Percentiles rank a stretch among this genome's conserved stretches.
Evolutionary conservation across 2,113 vertebrate species (phyloP).

Genomic region (Ailuropoda melanoleuca): DNA sequence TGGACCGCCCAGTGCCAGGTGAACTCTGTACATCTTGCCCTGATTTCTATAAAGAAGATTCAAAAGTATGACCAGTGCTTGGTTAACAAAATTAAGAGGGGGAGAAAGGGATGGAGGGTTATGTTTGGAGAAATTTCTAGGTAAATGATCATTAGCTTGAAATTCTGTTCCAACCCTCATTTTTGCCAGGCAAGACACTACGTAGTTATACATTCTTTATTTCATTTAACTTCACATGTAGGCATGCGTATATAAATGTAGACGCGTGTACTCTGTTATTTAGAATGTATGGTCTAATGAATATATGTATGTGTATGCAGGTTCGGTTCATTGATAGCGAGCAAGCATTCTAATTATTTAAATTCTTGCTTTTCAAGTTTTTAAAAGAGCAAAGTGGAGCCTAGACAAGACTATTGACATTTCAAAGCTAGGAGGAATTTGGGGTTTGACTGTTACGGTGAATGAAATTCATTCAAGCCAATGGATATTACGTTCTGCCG

Average conservation of each 20-base stretch:
- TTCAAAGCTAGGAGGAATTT: not conserved
- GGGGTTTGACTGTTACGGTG: not conserved
- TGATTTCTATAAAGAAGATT: not conserved
- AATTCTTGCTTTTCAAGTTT: not conserved
- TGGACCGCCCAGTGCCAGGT: not conserved
- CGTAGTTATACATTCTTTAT: not conserved
- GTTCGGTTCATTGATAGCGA: not conserved
- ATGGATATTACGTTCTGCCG: not conserved
- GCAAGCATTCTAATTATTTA: not conserved
- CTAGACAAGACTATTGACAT: not conserved
- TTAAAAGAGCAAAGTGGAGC: not conserved
- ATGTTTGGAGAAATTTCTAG: not conserved
- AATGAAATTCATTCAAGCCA: not conserved
- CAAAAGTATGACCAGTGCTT: not conserved
- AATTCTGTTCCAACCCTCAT: not conserved
- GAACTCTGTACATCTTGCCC: not conserved
- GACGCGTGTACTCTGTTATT: not conserved
- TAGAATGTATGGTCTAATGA: not conserved
- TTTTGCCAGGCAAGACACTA: not conserved
- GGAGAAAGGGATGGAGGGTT: not conserved
- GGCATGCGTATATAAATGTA: not conserved
- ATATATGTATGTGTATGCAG: not conserved
- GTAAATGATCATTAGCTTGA: not conserved
- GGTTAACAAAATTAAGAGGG: not conserved
- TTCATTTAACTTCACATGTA: not conserved